A percentile compares a stretch with the other conserved stretches of the same genome.
These are phyloP conservation scores for Steinernema carpocapsae DNA, from an alignment of 2,888 invertebrate species.

Conservation along the genomic window DNA sequence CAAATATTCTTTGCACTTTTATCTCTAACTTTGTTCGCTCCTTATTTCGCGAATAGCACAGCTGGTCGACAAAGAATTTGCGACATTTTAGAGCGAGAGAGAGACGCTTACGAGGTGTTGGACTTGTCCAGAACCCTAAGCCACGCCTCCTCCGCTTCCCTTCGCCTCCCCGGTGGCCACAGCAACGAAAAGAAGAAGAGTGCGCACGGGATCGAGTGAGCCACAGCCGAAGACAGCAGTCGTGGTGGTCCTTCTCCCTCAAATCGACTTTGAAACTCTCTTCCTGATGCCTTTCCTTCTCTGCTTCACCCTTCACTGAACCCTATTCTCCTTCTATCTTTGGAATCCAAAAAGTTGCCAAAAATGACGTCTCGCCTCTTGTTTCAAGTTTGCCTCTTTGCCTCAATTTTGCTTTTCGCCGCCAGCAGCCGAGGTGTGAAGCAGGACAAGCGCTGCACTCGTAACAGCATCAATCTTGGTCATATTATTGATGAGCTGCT, in stretches of 20 bases:
- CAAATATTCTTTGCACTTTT: constrained; percentile 26
- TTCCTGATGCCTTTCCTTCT: background rate
- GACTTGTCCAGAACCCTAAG: too few species aligned
- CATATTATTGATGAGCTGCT: constrained; percentile 54
- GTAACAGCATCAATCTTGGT: constrained; percentile 62
- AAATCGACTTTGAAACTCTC: constrained; percentile 9
- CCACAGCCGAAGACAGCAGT: too few species aligned
- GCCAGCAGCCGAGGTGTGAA: background rate
- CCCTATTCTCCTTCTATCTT: background rate
- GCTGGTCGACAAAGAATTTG: constrained; percentile 21
- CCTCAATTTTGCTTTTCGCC: too few species aligned
- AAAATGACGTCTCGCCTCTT: background rate
- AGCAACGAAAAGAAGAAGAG: background rate
- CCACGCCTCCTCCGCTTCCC: background rate
- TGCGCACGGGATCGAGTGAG: background rate
- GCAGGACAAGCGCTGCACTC: constrained; percentile 45
- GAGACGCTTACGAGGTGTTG: too few species aligned
- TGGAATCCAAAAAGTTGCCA: background rate
- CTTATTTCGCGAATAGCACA: background rate
- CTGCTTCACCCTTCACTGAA: too few species aligned
- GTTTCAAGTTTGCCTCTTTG: background rate
- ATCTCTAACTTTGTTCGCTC: too few species aligned
- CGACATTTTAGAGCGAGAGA: constrained; percentile 30
- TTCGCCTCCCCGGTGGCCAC: background rate
- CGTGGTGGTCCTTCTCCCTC: constrained; percentile 7